These are phyloP conservation scores for Camponotus fellah DNA, from an alignment of 2,888 invertebrate genomes.

Conservation along the genomic window DNA sequence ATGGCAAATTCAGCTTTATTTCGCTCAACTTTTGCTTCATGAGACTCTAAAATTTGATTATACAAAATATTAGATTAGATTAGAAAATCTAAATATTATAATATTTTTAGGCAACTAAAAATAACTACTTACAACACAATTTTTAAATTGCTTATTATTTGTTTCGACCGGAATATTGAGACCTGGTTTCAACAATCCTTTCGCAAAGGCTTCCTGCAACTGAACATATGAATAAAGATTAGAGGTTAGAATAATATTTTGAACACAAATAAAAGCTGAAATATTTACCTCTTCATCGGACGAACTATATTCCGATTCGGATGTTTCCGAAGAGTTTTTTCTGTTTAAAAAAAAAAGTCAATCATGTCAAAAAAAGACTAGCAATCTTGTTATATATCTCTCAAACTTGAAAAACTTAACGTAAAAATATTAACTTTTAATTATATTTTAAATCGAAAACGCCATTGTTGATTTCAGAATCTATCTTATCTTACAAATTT, in stretches of 20 bases:
- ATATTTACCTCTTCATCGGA: slow-evolving; percentile 88
- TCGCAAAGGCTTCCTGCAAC: slow-evolving; percentile 96
- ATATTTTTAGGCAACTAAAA: background rate
- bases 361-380: background rate
- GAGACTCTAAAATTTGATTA: slow-evolving; percentile 86
- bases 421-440: background rate
- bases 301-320: slow-evolving; percentile 86
- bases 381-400: background rate
- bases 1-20: slow-evolving; percentile 91
- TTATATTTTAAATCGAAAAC: background rate
- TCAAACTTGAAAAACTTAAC: background rate
- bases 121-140: slow-evolving; percentile 90
- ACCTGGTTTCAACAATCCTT: slow-evolving; percentile 95
- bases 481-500: slow-evolving; percentile 20
- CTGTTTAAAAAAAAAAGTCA: background rate
- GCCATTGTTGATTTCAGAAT: background rate
- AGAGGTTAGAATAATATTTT: slow-evolving; percentile 69
- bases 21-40: slow-evolving; percentile 91
- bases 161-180: slow-evolving; percentile 90
- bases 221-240: slow-evolving; percentile 84
- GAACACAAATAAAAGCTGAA: background rate
- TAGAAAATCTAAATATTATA: background rate
- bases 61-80: background rate
- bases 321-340: background rate
- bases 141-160: slow-evolving; percentile 88